Evolutionary conservation across 1,140 invertebrate genomes (phyloP), one percentile per base, ranked within the genome.

Genomic region (Leptopilina boulardi): DNA sequence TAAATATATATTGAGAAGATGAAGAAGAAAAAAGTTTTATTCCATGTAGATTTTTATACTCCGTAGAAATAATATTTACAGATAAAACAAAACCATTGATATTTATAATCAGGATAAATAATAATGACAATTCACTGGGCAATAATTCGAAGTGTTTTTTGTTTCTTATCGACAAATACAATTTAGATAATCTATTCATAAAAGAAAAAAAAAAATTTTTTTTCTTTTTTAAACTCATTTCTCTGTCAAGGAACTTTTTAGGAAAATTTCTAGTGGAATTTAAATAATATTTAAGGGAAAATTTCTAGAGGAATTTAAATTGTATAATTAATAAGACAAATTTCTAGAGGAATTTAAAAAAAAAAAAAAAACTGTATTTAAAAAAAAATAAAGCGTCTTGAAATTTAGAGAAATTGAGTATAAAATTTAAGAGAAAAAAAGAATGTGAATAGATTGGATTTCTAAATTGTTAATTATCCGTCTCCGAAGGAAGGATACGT

Each of bases 241-340:
- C 21, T 21, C 21, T 0, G 1, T 21, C 19, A 21, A 10, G 18
- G 10, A 19, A 19, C 10, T 10, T 54, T 30, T 34, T 66, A 66
- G 59, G 59, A 26, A 66, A 66, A 66, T 66, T 66, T 66, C 15
- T 66, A 66, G 54, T 11, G 18, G 54, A 56, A 21, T 56, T 56
- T 21, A 56, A 56, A 56, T 11, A 19, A 56, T 56, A 21, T 56
- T 9, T 56, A 56, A 21, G 19, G 3, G n/a, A n/a, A n/a, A n/a
- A n/a, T n/a, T n/a, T n/a, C n/a, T n/a, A n/a, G n/a, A n/a, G n/a
- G n/a, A n/a, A n/a, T n/a, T n/a, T n/a, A n/a, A n/a, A n/a, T n/a
- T n/a, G n/a, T n/a, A n/a, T n/a, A n/a, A n/a, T n/a, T n/a, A n/a
- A n/a, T n/a, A n/a, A n/a, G n/a, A n/a, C n/a, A 66, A 66, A 66